Conservation (phyloP, 2,797 vertebrate genomes). For the Eulemur albifrons region DNA sequence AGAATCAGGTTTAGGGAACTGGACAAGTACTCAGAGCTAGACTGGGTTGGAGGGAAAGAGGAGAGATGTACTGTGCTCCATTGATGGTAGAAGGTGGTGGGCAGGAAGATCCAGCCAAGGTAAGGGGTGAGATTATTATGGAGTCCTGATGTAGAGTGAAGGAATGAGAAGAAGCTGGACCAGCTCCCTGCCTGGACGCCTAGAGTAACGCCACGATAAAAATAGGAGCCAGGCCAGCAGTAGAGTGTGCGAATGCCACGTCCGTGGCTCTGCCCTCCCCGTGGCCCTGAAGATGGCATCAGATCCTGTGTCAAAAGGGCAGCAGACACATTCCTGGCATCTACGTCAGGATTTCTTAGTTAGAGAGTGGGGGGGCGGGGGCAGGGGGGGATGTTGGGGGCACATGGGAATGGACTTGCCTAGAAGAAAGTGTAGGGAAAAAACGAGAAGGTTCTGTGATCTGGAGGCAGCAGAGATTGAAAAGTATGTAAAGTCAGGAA, state of each 20-base stretch:
- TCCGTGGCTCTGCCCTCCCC: constrained; percentile 38
- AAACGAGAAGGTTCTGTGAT: not conserved
- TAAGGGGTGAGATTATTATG: constrained; percentile 64
- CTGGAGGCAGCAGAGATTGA: not conserved
- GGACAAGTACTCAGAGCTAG: not conserved
- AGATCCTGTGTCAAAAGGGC: constrained; percentile 63
- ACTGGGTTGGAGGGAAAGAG: constrained; percentile 5
- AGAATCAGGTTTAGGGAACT: not conserved
- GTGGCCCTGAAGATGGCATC: not conserved
- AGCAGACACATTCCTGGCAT: constrained; percentile 67
- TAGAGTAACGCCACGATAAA: constrained; percentile 74
- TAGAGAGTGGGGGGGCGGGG: not conserved
- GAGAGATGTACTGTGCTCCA: not conserved
- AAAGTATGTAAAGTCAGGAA: not conserved
- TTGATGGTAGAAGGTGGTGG: constrained; percentile 39
- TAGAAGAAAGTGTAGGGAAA: not conserved
- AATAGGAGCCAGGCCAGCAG: constrained; percentile 58
- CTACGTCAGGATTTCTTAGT: constrained; percentile 62
- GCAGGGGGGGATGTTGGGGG: too few species aligned
- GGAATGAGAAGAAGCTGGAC: constrained; percentile 65
- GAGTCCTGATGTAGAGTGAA: not conserved
- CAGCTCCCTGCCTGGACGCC: constrained; percentile 63
- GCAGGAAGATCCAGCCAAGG: constrained; percentile 46
- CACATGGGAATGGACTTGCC: not conserved
- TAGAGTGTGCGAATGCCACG: fast-evolving